Evolutionary conservation across 2,797 vertebrate species (phyloP).

Genomic region (Coendou prehensilis): DNA sequence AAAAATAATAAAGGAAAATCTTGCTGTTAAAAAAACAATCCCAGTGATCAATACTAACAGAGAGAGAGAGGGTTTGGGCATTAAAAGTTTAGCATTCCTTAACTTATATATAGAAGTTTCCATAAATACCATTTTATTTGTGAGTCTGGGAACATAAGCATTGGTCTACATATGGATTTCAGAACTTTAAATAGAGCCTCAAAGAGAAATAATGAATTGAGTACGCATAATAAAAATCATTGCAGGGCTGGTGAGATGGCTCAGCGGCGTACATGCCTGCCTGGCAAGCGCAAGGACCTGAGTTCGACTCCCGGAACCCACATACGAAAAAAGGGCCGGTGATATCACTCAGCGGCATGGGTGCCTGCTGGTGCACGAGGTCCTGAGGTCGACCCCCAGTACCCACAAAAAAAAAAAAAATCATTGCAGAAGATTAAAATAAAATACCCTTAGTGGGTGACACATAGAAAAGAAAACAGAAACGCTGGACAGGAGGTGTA

Average conservation of each 20-base stretch:
- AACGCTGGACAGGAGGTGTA: fast-evolving
- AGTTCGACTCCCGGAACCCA: too few relatives aligned
- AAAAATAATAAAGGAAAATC: neutral
- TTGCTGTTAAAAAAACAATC: too few relatives aligned
- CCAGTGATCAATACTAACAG: neutral
- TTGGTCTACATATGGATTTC: neutral
- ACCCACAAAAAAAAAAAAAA: neutral
- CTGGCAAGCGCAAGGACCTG: too few relatives aligned
- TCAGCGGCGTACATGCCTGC: too few relatives aligned
- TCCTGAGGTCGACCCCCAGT: too few relatives aligned
- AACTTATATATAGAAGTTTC: fast-evolving
- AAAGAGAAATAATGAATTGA: neutral
- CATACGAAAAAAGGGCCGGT: too few relatives aligned
- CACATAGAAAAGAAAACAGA: neutral
- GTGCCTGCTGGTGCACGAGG: too few relatives aligned
- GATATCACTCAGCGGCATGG: too few relatives aligned
- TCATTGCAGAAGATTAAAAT: neutral
- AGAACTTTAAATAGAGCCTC: neutral
- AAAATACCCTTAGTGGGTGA: neutral
- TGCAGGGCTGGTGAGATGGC: too few relatives aligned
- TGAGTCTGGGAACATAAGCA: neutral
- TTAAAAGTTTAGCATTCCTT: neutral
- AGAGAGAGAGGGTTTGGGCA: too few relatives aligned
- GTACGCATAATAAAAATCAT: neutral
- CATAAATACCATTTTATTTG: neutral